These are phyloP conservation scores for Leptinotarsa peninsularis DNA, from an alignment of 2,888 invertebrate genomes.

Conservation along the genomic window DNA sequence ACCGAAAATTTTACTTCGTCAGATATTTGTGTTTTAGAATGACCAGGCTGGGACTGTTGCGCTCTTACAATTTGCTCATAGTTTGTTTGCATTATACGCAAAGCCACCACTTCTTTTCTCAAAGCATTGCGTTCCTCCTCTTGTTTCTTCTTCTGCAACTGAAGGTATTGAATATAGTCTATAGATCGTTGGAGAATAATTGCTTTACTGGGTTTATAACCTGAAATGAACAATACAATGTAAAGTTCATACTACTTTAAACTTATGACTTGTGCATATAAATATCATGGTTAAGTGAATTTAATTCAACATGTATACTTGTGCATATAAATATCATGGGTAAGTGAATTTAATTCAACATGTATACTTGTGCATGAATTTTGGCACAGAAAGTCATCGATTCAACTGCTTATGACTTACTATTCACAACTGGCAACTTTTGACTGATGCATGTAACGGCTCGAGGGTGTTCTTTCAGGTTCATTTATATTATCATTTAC, in stretches of 20 bases:
- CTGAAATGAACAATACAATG: conserved; percentile 37
- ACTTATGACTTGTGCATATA: too few species aligned
- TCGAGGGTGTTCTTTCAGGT: too few species aligned
- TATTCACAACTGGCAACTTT: too few species aligned
- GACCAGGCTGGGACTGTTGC: conserved; percentile 91
- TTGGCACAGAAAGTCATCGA: background rate
- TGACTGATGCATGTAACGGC: too few species aligned
- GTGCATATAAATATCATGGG: background rate
- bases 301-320: too few species aligned
- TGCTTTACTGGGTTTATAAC: conserved; percentile 96
- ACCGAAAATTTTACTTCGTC: conserved; percentile 97
- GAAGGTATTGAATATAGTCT: conserved; percentile 91
- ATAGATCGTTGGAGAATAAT: conserved; percentile 94
- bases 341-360: too few species aligned
- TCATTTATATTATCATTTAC: too few species aligned
- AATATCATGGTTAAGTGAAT: too few species aligned
- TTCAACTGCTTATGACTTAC: too few species aligned
- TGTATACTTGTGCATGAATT: background rate
- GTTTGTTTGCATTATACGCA: conserved; percentile 94
- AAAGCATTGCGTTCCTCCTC: conserved; percentile 93
- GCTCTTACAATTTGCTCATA: conserved; percentile 97
- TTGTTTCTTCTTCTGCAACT: conserved; percentile 92
- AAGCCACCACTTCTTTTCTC: conserved; percentile 91
- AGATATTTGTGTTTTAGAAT: conserved; percentile 88
- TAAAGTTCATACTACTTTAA: too few species aligned